Conservation (phyloP, 2,113 vertebrate genomes). For the Eublepharis macularius region DNA sequence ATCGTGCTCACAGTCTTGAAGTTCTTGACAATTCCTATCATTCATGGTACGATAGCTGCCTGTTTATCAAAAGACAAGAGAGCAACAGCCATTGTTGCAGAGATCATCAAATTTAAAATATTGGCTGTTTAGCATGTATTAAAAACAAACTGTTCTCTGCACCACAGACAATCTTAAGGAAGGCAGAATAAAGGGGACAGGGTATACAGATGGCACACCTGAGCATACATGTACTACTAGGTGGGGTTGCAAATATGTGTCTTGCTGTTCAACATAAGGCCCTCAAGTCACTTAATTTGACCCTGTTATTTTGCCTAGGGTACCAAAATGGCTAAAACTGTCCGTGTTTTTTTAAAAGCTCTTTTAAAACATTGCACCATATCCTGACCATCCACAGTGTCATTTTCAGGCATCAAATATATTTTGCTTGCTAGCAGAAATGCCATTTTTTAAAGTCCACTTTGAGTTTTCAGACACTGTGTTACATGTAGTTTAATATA, state of each 20-base stretch:
- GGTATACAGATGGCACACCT: not conserved
- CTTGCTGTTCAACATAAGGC: not conserved
- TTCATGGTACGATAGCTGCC: not conserved
- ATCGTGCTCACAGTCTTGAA: too few relatives aligned
- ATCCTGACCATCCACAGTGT: constrained; percentile 1
- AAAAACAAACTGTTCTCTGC: too few relatives aligned
- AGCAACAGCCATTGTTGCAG: not conserved
- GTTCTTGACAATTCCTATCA: not conserved
- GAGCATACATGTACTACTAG: not conserved
- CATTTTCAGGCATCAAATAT: constrained; percentile 10
- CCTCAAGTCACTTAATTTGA: not conserved
- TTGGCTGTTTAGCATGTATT: not conserved
- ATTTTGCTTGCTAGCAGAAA: constrained; percentile 28
- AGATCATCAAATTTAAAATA: not conserved
- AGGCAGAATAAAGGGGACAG: not conserved
- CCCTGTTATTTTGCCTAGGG: not conserved
- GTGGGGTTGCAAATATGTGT: too few relatives aligned
- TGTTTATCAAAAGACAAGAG: not conserved
- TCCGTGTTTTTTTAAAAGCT: not conserved
- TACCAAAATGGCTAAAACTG: not conserved
- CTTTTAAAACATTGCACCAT: not conserved
- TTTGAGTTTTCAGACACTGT: constrained; percentile 35
- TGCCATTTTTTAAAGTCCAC: constrained; percentile 31
- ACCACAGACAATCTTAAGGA: not conserved
- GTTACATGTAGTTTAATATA: constrained; percentile 37